A percentile compares a stretch with the other conserved stretches of the same genome.
These are phyloP conservation scores for Tuta absoluta DNA, from an alignment of 2,888 invertebrate genomes.

Conservation along the genomic window DNA sequence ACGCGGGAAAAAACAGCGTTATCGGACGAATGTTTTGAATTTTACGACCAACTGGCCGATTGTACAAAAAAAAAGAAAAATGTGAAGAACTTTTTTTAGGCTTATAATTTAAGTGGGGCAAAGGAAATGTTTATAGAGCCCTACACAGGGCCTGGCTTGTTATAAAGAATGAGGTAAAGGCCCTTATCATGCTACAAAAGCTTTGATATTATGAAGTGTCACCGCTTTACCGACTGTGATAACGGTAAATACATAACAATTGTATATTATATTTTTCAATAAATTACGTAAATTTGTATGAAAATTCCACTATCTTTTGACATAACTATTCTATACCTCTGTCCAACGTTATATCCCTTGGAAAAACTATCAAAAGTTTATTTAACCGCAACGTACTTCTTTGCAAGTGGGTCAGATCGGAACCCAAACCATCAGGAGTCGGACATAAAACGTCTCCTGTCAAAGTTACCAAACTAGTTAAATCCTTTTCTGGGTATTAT, in stretches of 20 bases:
- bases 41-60: slow-evolving; percentile 43
- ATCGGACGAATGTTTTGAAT: slow-evolving; percentile 52
- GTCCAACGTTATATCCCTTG: background rate
- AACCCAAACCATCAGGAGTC: slow-evolving; percentile 41
- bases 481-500: slow-evolving; percentile 55
- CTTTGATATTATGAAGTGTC: background rate
- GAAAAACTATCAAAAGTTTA: background rate
- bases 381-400: background rate
- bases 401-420: background rate
- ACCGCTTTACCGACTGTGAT: background rate
- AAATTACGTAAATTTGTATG: background rate
- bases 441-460: slow-evolving; percentile 44
- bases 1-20: slow-evolving; percentile 58
- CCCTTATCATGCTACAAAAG: background rate
- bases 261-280: background rate
- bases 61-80: slow-evolving; percentile 39
- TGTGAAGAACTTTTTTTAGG: slow-evolving; percentile 31
- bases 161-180: background rate
- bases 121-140: slow-evolving; percentile 18
- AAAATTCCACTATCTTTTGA: too few species aligned
- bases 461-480: slow-evolving; percentile 51
- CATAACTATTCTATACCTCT: too few species aligned
- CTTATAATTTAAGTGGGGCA: slow-evolving; percentile 24
- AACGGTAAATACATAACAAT: background rate
- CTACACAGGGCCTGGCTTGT: background rate